Base-by-base conservation (phyloP, 2,888 invertebrate species). In the Synergus itoensis region DNA sequence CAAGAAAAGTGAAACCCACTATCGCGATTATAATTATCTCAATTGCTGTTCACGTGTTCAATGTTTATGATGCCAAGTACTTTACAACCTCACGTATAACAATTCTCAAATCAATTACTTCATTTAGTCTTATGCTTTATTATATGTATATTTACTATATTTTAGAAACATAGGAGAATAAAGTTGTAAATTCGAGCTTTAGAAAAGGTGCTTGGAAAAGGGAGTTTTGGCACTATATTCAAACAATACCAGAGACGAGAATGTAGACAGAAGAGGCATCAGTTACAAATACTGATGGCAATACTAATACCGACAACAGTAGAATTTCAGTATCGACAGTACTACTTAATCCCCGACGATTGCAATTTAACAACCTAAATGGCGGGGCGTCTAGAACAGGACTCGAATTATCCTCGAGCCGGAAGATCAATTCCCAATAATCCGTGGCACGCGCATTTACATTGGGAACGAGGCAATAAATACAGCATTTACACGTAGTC, bases 391-490 rank as follows among this genome's bases (percentile, higher is more conserved):
- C 63, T 69, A 67, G 36, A 48, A 77, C 64, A 65, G 81, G 76
- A 81, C 63, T 62, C 81, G 85, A 87, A 87, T 88, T 86, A 87
- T 73, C 86, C 86, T 84, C 82, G 77, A 84, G 84, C 82, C 82
- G 53, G 86, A 86, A 87, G 88, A 88, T 89, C 87, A 85, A 84
- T 87, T 86, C 85, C 84, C 88, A 88, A 88, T 89, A 89, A 89
- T 88, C 88, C 88, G 78, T 84, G 86, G 86, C 85, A 88, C 86
- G 87, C 85, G 88, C 87, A 89, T 89, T 88, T 89, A 89, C 88
- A 89, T 88, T 84, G 85, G 82, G 82, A 86, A 88, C 86, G 85
- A 86, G 83, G 86, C 86, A 88, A 89, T 89, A 89, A 89, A 89
- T 89, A 88, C 84, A 78, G 80, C 87, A 87, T 88, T 89, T 88